Evolutionary conservation across 2,797 vertebrate genomes (phyloP).

Genomic region (Astyanax mexicanus): DNA sequence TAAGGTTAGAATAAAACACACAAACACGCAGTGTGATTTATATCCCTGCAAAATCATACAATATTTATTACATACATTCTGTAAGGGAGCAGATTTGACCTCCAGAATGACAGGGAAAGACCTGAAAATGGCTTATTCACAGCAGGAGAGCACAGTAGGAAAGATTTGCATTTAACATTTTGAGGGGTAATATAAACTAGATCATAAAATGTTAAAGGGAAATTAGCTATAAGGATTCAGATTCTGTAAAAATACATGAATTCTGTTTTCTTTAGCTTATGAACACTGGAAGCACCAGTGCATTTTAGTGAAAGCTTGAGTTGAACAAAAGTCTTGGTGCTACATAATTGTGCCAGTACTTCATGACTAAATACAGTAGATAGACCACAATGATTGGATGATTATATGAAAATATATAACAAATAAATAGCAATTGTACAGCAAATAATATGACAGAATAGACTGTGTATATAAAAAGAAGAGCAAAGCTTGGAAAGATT

Average conservation of each 20-base stretch:
- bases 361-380: conserved; percentile 7
- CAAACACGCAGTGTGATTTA: background rate
- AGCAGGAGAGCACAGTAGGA: background rate
- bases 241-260: background rate
- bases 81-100: conserved; percentile 1
- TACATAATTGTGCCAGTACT: background rate
- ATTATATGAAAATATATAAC: conserved; percentile 34
- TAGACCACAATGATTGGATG: conserved; percentile 6
- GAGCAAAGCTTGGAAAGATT: conserved; percentile 20
- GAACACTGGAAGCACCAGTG: background rate
- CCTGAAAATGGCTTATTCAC: conserved; percentile 10
- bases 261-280: background rate
- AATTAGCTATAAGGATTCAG: conserved; percentile 4
- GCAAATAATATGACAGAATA: conserved; percentile 20
- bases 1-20: background rate
- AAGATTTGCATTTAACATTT: conserved; percentile 17
- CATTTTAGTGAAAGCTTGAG: background rate
- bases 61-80: conserved; percentile 44
- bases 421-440: conserved; percentile 32
- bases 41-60: conserved; percentile 35
- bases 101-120: conserved; percentile 12
- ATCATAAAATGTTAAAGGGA: conserved; percentile 8
- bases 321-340: background rate
- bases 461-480: conserved; percentile 36
- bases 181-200: conserved; percentile 25